A percentile compares a stretch with the other conserved stretches of the same genome.
Conservation (phyloP, 2,888 invertebrate genomes). For the Eumerus sabulonum region DNA sequence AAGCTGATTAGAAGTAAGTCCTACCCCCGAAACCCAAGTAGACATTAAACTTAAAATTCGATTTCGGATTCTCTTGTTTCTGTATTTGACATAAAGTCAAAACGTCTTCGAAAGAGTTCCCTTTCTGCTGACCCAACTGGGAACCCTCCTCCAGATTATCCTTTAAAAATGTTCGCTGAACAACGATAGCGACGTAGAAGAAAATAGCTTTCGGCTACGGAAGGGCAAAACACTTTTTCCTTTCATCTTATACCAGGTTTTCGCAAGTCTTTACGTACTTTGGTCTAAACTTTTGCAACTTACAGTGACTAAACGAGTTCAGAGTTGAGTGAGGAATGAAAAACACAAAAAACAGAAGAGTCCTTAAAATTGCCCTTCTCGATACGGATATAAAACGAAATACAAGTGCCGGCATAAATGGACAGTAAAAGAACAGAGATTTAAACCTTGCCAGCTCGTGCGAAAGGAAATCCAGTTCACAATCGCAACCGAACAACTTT, state of each 20-base stretch:
- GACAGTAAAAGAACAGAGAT: constrained; percentile 33
- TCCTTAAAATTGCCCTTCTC: constrained; percentile 56
- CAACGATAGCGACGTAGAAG: background rate
- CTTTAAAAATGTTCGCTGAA: no score
- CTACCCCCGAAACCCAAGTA: no score
- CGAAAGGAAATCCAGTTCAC: constrained; percentile 63
- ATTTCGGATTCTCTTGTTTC: no score
- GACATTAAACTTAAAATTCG: background rate
- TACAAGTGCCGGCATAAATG: no score
- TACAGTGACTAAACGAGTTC: background rate
- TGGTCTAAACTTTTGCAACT: constrained; percentile 19
- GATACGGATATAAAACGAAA: constrained; percentile 27
- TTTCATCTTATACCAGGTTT: constrained; percentile 5
- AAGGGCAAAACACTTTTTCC: constrained; percentile 36
- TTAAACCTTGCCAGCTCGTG: constrained; percentile 59
- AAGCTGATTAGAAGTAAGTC: no score
- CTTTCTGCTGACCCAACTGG: no score
- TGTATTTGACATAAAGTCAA: no score
- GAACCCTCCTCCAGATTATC: no score
- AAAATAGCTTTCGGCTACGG: constrained; percentile 64
- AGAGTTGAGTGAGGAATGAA: no score
- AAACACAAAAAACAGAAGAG: constrained; percentile 9
- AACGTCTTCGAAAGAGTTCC: no score
- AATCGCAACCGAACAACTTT: constrained; percentile 65
- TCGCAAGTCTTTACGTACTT: constrained; percentile 19